phyloP scores from a whole-genome alignment of 2,113 vertebrate species.

The Apodemus sylvaticus region DNA sequence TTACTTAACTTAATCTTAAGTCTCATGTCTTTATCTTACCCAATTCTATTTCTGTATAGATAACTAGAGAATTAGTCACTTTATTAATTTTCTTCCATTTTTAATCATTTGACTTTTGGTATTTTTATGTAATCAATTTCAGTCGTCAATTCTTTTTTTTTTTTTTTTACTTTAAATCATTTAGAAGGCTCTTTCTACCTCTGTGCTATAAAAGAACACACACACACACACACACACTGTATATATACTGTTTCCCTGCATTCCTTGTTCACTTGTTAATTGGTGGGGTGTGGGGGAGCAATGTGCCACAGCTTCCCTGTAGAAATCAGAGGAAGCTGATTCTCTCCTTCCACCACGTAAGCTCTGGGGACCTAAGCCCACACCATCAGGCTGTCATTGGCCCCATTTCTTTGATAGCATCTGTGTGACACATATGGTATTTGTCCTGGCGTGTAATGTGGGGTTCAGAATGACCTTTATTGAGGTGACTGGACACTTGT shows the following conservation, averaged over 20 bases:
- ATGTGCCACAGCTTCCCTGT: background rate
- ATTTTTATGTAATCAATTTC: constrained; percentile 15
- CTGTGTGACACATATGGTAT: background rate
- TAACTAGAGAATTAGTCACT: background rate
- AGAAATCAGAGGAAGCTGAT: background rate
- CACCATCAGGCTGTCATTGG: too few species aligned
- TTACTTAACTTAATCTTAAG: constrained; percentile 44
- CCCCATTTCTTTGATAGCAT: background rate
- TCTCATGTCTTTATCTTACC: constrained; percentile 10
- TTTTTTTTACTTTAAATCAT: constrained; percentile 24
- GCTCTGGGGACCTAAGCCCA: background rate
- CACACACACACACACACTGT: background rate
- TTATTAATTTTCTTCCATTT: constrained; percentile 17
- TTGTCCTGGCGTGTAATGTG: background rate
- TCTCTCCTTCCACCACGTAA: background rate
- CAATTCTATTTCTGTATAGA: background rate
- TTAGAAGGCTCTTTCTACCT: background rate
- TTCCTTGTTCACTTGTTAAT: background rate
- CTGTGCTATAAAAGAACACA: background rate
- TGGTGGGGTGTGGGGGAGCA: background rate
- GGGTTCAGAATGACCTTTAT: constrained; percentile 20
- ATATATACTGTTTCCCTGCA: background rate
- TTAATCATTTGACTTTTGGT: constrained; percentile 31
- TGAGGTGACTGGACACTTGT: background rate
- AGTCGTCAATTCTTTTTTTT: constrained; percentile 15